Conservation (phyloP, 2,113 vertebrate species). For the Tretioscincus oriximinensis region DNA sequence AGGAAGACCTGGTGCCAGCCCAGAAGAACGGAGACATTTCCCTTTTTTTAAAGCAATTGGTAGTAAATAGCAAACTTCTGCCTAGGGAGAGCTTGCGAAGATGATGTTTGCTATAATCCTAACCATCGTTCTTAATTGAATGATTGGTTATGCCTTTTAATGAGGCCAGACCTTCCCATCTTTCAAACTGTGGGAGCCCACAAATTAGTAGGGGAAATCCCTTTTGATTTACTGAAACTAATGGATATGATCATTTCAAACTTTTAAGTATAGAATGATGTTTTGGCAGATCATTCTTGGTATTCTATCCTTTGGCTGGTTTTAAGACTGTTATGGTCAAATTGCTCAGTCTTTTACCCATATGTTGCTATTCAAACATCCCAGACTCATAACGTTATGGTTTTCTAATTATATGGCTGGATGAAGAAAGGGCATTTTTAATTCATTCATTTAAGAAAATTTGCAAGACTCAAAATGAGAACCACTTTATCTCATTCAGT, state of each 20-base stretch:
- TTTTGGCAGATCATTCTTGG: neutral
- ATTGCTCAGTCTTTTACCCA: neutral
- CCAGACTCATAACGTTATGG: neutral
- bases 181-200: neutral
- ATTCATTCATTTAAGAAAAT: neutral
- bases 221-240: neutral
- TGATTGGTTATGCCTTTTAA: neutral
- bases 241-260: neutral
- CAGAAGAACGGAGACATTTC: no score
- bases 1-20: no score
- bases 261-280: neutral
- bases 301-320: neutral
- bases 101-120: no score
- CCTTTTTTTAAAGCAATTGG: no score
- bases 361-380: neutral
- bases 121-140: constrained; percentile 26
- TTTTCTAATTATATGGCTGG: neutral
- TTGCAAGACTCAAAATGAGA: neutral
- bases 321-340: neutral
- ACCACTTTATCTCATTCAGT: neutral
- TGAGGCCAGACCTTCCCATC: neutral
- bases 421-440: neutral
- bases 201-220: neutral
- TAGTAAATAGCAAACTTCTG: no score
- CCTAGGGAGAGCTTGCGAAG: no score